Evolutionary conservation across 1,140 invertebrate genomes (phyloP).

Genomic region (Xylocopa sonorina): DNA sequence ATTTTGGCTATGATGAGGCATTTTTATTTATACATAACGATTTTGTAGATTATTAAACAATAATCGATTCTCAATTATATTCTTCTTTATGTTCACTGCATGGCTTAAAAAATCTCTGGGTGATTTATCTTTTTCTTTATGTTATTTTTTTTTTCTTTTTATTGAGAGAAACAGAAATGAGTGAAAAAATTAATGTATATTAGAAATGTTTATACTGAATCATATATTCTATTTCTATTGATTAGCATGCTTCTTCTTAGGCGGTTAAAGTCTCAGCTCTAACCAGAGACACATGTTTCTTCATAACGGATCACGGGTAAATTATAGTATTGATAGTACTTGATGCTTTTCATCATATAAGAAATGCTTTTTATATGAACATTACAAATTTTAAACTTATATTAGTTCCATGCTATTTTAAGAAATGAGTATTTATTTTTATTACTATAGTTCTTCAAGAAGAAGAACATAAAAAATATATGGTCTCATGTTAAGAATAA

Average conservation of each 20-base stretch:
- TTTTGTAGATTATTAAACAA: slow-evolving; percentile 23
- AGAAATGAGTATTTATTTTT: neutral
- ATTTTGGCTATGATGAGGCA: slow-evolving; percentile 8
- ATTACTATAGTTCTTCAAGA: neutral
- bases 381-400: neutral
- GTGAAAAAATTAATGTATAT: slow-evolving; percentile 1
- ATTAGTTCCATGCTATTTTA: neutral
- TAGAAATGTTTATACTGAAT: slow-evolving; percentile 16
- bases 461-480: neutral
- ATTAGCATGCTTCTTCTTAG: slow-evolving; percentile 77
- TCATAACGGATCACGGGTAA: slow-evolving; percentile 63
- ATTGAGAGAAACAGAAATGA: slow-evolving; percentile 1
- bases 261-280: slow-evolving; percentile 73
- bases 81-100: slow-evolving; percentile 4
- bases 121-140: neutral
- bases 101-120: neutral
- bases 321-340: slow-evolving; percentile 45
- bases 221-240: slow-evolving; percentile 56
- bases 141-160: neutral
- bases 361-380: neutral
- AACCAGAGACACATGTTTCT: slow-evolving; percentile 64
- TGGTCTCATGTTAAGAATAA: neutral
- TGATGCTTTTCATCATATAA: slow-evolving; percentile 10
- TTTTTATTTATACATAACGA: slow-evolving; percentile 18
- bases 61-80: slow-evolving; percentile 3